Evolutionary conservation across 2,888 invertebrate species (phyloP).

Genomic region (Drosophila falleni): DNA sequence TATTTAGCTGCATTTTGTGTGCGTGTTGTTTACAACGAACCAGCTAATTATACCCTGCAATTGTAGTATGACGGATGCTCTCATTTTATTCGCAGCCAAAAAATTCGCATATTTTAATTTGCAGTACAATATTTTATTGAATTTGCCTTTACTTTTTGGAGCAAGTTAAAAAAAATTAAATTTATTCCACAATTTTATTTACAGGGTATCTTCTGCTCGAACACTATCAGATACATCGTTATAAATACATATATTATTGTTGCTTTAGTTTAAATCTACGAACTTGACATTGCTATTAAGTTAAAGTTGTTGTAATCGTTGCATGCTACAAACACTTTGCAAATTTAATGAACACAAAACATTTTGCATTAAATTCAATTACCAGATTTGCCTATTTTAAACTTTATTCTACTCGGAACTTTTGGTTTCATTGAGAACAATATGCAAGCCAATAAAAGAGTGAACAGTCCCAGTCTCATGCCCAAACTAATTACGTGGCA

Average conservation of each 20-base stretch:
- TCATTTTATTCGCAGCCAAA: too few species aligned
- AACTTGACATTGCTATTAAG: constrained; percentile 53
- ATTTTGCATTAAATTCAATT: constrained; percentile 56
- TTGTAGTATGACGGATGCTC: too few species aligned
- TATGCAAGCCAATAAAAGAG: too few species aligned
- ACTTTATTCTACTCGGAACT: background rate
- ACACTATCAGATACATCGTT: background rate
- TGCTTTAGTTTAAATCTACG: constrained; percentile 15
- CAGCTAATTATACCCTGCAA: constrained; percentile 45
- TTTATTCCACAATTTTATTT: background rate
- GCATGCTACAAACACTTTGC: constrained; percentile 60
- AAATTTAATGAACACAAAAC: constrained; percentile 54
- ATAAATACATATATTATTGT: background rate
- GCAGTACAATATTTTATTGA: too few species aligned
- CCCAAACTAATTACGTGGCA: too few species aligned
- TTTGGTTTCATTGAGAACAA: background rate
- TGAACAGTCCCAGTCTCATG: background rate
- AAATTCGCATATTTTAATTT: too few species aligned
- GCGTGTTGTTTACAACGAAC: constrained; percentile 59
- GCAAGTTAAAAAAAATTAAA: too few species aligned
- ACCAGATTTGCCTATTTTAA: constrained; percentile 15
- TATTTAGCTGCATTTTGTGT: constrained; percentile 54
- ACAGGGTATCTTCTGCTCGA: constrained; percentile 1
- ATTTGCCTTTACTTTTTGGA: too few species aligned
- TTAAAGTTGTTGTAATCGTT: constrained; percentile 30